Conservation (phyloP, 1,140 invertebrate species). For the Chrysomallon squamiferum region DNA sequence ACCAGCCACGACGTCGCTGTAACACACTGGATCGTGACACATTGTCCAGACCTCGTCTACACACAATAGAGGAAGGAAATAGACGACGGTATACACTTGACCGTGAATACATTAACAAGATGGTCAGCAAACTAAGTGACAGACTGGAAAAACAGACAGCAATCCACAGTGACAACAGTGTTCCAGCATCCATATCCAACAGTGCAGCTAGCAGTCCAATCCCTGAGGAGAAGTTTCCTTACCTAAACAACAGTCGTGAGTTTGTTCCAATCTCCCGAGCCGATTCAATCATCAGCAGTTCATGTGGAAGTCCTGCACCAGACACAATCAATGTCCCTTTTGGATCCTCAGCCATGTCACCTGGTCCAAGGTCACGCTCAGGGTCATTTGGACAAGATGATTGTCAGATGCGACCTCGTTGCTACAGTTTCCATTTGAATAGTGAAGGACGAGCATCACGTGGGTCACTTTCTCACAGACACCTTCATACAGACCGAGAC, state of each 20-base stretch:
- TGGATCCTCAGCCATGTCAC: slow-evolving; percentile 42
- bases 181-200: slow-evolving; percentile 50
- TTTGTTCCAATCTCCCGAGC: slow-evolving; percentile 48
- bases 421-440: slow-evolving; percentile 57
- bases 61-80: slow-evolving; percentile 55
- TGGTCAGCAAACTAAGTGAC: slow-evolving; percentile 50
- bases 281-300: slow-evolving; percentile 35
- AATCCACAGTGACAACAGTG: slow-evolving; percentile 40
- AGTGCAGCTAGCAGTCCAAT: slow-evolving; percentile 52
- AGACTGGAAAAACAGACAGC: slow-evolving; percentile 42
- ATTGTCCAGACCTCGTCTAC: slow-evolving; percentile 41
- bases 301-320: slow-evolving; percentile 39
- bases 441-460: slow-evolving; percentile 48
- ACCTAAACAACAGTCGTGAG: slow-evolving; percentile 34
- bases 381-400: slow-evolving; percentile 51
- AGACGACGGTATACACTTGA: slow-evolving; percentile 48
- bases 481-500: slow-evolving; percentile 29
- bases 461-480: slow-evolving; percentile 16
- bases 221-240: slow-evolving; percentile 46
- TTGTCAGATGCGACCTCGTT: slow-evolving; percentile 42
- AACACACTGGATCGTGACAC: slow-evolving; percentile 56
- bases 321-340: slow-evolving; percentile 38
- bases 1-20: slow-evolving; percentile 49
- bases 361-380: slow-evolving; percentile 48
- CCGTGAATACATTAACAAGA: slow-evolving; percentile 53